Base-by-base conservation (phyloP, 2,797 vertebrate species). In the Manis crassicaudata region DNA sequence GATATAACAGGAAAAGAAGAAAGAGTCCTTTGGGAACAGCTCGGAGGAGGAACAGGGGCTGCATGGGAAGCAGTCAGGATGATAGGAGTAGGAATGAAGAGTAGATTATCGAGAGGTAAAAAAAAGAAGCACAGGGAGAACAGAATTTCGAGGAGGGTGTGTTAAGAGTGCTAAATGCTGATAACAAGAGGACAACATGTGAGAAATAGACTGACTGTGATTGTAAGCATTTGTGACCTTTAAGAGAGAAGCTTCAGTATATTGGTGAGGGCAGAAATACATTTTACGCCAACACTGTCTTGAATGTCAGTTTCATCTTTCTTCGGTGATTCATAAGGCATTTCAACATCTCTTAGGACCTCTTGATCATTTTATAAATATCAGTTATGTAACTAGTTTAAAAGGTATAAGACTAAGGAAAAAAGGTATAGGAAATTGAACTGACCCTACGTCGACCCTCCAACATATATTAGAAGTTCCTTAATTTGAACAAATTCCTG, bases 231-330 rank as follows among this genome's bases (percentile, higher is more conserved):
- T 85, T 91, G 72, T 73, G 72, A 95, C 84, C 90, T 73, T 37
- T 92, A 70, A 70, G 46, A 50, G 75, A 76, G 40, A 46, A 79
- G 13, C 82, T 76, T 67, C n/a, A 46, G 20, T 75, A 18, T 43
- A 40, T 40, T 72, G 25, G 25, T 73, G 70, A 93, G 82, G 58
- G 58, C 85, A 95, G 58, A 96, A 82, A 85, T 32, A 73, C 10
- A 62, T 70, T 92, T 90, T 90, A 87, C 18, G 68, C 40, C 18
- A 80, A 62, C 18, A 62, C 85, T 88, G 23, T 87, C 86, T 91
- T 65, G 58, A 95, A 96, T 95, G 65, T 92, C 84, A 97, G 10
- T 92, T 76, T 92, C 88, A 90, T 95, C 35, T 75, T 88, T 90
- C 77, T 88, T 88, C 62, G 79, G 2, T 88, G 63, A 94, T 87